These are phyloP conservation scores for Cercocebus atys DNA, from an alignment of 2,113 vertebrate genomes.

Conservation along the genomic window DNA sequence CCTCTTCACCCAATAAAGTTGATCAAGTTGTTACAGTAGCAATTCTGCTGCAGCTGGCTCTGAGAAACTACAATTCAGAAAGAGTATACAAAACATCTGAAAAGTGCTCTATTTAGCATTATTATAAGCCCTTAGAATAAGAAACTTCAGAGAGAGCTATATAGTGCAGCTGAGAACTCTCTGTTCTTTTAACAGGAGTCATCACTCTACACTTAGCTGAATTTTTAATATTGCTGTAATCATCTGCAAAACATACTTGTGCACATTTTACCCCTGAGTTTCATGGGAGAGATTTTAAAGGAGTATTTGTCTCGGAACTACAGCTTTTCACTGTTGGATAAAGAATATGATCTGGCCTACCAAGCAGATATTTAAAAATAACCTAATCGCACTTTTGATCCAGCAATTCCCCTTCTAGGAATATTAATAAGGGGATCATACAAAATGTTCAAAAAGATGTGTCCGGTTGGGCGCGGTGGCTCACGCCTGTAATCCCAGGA, in stretches of 20 bases:
- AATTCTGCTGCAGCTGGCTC: neutral
- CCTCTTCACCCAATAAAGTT: neutral
- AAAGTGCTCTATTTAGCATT: neutral
- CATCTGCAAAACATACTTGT: neutral
- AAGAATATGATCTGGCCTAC: neutral
- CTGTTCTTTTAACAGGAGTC: conserved; percentile 36
- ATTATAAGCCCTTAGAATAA: conserved; percentile 11
- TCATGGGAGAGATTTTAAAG: conserved; percentile 42
- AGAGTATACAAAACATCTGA: neutral
- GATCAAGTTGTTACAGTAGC: neutral
- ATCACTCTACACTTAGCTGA: conserved; percentile 38
- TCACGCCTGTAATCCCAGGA: no score
- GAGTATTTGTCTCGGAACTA: neutral
- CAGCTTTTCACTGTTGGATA: conserved; percentile 14
- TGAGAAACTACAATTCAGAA: neutral
- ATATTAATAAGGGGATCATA: neutral
- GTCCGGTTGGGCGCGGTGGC: no score
- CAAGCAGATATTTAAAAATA: conserved; percentile 13
- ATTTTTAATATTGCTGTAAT: conserved; percentile 46
- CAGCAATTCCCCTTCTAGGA: neutral
- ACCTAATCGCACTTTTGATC: conserved; percentile 24
- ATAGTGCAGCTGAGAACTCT: neutral
- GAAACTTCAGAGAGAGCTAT: neutral
- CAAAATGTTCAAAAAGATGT: conserved; percentile 37
- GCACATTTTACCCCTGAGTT: conserved; percentile 44